Evolutionary conservation across 2,888 invertebrate genomes (phyloP), one percentile per base, ranked within the genome.

Genomic region (Acrocyrtus sp.): DNA sequence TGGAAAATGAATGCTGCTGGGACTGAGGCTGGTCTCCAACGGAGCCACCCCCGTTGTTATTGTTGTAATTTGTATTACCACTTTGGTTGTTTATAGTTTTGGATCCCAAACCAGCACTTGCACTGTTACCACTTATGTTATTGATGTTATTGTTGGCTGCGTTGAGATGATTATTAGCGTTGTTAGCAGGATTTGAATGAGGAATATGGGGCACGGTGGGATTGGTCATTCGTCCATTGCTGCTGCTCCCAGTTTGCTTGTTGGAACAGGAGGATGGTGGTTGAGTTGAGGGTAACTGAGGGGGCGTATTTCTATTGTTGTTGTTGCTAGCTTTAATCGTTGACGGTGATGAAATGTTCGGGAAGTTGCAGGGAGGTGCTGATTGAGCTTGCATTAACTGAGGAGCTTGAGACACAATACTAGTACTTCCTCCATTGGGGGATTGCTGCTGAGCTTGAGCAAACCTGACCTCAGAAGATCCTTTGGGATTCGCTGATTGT

Each of bases 241-340:
- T 79, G 58, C 57, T 76, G 34, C 45, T 69, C 41, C 57, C 53
- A 29, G 62, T 27, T 29, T 61, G 66, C 39, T 72, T 67, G 51
- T 57, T 72, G 43, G 65, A 58, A 10, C 63, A 51, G 29, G 58
- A 63, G 29, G 72, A 65, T 27, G 77, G 79, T 54, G 79, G 77
- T 65, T 73, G 74, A 68, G 70, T 70, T 12, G 63, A 56, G 56
- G 74, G 77, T 51, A 76, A 63, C 66, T 76, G 72, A 58, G 78
- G 75, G 15, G 76, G 76, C n/a, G 61, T 70, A 22, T 24, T 75
- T 47, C 63, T 54, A 43, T 56, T 61, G 65, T 66, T 58, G 48
- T 57, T 58, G n/a, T n/a, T n/a, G n/a, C n/a, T n/a, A n/a, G n/a
- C n/a, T n/a, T n/a, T n/a, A n/a, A n/a, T n/a, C n/a, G n/a, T n/a